Base-by-base conservation (phyloP, 1,140 invertebrate genomes). In the Drosophila lacertosa region DNA sequence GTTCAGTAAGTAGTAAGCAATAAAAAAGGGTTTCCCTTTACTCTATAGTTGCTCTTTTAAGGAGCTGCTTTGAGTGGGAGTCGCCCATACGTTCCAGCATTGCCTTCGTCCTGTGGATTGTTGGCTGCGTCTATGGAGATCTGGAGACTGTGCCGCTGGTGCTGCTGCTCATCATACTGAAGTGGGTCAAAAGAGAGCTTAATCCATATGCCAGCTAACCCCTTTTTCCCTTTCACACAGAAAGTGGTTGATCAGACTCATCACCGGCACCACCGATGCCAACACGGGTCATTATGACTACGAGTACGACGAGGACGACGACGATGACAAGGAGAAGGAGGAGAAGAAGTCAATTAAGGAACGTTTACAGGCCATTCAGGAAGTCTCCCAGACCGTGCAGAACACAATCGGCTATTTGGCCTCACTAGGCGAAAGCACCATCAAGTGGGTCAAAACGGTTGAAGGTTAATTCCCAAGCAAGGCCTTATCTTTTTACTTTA, bases 21-120 rank as follows among this genome's bases (percentile, higher is more conserved):
- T n/a, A 0, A 1, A 1, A 5, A n/a, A n/a, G n/a, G n/a, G n/a
- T n/a, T n/a, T n/a, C n/a, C n/a, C n/a, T n/a, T n/a, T n/a, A n/a
- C n/a, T n/a, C n/a, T n/a, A n/a, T 22, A 29, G 7, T n/a, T 9
- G 15, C 58, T 48, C 42, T 29, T 16, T 9, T 7, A 81, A 97
- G 96, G 92, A 98, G 97, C 91, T 99, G 98, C 92, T 98, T 99
- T 90, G 96, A 98, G 92, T 99, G 99, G 98, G 98, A 99, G 81
- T 98, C 95, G 3, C 96, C 96, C 65, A 88, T 96, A n/a, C 93
- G 97, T 77, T 99, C 97, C 75, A 94, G 97, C 57, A 92, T 96
- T 33, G 97, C 98, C 5, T 95, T 99, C 47, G 92, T 97, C 10
- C 92, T 97, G 2, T 98, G 97, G 93, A 92, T 98, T 13, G 48